Conservation (phyloP, 2,113 vertebrate species). For the Cheilinus undulatus region DNA sequence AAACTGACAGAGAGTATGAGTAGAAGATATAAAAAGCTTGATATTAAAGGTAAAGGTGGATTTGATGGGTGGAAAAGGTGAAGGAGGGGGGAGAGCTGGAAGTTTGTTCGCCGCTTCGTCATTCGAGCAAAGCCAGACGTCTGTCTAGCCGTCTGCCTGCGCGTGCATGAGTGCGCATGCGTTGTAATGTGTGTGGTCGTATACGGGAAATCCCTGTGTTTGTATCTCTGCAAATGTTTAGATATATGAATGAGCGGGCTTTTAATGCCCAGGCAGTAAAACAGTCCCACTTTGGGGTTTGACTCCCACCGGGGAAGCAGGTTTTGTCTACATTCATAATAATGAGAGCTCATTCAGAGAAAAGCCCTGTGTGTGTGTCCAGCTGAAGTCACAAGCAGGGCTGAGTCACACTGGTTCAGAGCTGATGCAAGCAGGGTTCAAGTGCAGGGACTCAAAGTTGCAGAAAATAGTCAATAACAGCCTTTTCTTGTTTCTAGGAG, state of each 20-base stretch:
- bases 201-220: slow-evolving; percentile 56
- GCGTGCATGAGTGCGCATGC: neutral
- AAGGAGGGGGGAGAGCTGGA: slow-evolving; percentile 6
- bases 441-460: neutral
- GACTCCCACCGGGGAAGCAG: neutral
- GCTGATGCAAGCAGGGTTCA: neutral
- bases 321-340: neutral
- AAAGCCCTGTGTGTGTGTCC: slow-evolving; percentile 21
- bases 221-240: slow-evolving; percentile 8
- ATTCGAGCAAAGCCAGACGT: slow-evolving; percentile 68
- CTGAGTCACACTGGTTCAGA: slow-evolving; percentile 23
- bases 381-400: slow-evolving; percentile 37
- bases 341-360: slow-evolving; percentile 13
- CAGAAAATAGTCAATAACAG: neutral
- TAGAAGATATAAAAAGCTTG: neutral
- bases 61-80: slow-evolving; percentile 2
- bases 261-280: neutral
- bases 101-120: slow-evolving; percentile 65
- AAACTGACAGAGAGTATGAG: neutral
- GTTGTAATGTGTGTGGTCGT: slow-evolving; percentile 14
- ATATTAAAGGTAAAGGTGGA: neutral
- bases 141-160: slow-evolving; percentile 54
- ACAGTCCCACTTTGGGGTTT: neutral
- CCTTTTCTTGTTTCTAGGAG: neutral
- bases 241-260: neutral